Base-by-base conservation (phyloP, 2,797 vertebrate species). In the Sciurus vulgaris region DNA sequence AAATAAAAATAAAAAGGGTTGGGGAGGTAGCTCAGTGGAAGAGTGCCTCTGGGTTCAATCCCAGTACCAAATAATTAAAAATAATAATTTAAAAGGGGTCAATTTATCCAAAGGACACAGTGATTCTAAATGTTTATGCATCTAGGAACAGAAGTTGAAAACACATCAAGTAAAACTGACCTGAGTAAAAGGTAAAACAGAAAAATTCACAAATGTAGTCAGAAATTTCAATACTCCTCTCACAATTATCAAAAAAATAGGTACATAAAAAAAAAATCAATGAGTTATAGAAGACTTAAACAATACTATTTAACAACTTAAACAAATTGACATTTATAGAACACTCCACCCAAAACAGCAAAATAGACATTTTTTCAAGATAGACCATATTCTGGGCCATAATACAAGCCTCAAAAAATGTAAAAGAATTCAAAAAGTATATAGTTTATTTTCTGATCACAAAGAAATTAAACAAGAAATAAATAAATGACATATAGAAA, bases 381-480 rank as follows among this genome's bases (percentile, higher is more conserved):
- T 9, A 72, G 74, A 77, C n/a, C 38, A 51, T 73, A 70, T 78
- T 86, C 70, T 74, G 18, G 24, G 33, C 18, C 81, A 67, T 20
- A 56, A 63, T 63, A 63, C 28, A 51, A 78, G 17, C 41, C 26
- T 84, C 33, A 69, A 35, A 51, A 74, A 47, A 33, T 28, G 11
- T 79, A 49, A 81, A 81, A 82, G 12, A 74, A 74, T 35, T 94
- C 38, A 95, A 72, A 35, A 70, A 49, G 79, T 6, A 49, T n/a
- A 38, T 54, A 67, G n/a, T 88, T 77, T 85, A 77, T 81, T 92
- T 93, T 92, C 51, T 89, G 41, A 89, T 59, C 20, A 63, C 63
- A 92, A 54, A 47, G 74, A 93, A 96, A 83, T 91, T 47, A 72
- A 88, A 88, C 47, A 92, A 93, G 30, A 91, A 95, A 95, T 78